Percentiles rank a stretch among this genome's conserved stretches.
Evolutionary conservation across 2,113 vertebrate species (phyloP).

Genomic region (Rhabdomys dilectus): DNA sequence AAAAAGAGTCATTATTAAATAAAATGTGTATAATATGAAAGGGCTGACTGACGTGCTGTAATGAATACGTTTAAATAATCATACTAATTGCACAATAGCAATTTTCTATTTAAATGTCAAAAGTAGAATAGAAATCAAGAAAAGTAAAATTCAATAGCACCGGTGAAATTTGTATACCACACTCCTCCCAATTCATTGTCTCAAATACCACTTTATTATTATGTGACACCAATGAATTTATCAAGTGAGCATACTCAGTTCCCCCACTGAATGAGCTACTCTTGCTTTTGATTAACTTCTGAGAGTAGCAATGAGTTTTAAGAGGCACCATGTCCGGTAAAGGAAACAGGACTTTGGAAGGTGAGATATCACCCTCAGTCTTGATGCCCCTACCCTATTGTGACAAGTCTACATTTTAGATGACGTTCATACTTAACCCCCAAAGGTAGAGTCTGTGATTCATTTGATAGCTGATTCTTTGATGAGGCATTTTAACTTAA

Average conservation of each 20-base stretch:
- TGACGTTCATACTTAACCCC: background rate
- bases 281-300: background rate
- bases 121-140: background rate
- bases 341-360: background rate
- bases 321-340: background rate
- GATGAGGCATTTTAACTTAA: background rate
- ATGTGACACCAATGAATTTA: background rate
- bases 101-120: background rate
- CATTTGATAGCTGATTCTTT: background rate
- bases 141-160: background rate
- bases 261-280: background rate
- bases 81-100: too few species aligned
- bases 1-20: background rate
- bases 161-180: too few species aligned
- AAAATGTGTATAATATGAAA: background rate
- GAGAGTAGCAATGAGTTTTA: background rate
- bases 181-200: background rate
- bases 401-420: background rate
- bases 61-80: background rate
- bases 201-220: background rate
- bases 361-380: background rate
- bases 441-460: background rate
- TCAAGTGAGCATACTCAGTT: background rate
- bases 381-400: accelerated
- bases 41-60: background rate